Evolutionary conservation across 1,140 invertebrate genomes (phyloP), one percentile per base, ranked within the genome.

Genomic region (Bicyclus anynana): DNA sequence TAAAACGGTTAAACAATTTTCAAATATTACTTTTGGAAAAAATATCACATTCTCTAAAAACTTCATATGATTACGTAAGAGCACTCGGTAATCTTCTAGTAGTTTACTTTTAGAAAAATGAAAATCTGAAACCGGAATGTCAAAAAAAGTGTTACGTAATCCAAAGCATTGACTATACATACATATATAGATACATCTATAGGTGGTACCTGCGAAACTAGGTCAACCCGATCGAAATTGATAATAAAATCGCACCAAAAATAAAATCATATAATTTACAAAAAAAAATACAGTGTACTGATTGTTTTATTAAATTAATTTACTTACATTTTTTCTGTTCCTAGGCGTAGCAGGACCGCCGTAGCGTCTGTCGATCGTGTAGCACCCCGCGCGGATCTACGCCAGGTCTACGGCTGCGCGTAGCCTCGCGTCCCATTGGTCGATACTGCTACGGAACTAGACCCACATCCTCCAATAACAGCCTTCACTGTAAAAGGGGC

Each of bases 321-420:
- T 76, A 84, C 84, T 87, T 71, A 87, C 84, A 87, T 87, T 80
- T 84, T 77, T 87, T 73, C 71, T 72, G 79, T 75, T 79, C 70
- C 79, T 74, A 72, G 77, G 76, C 80, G 80, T 76, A 83, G 84
- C 84, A 84, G 79, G 72, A 77, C 66, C 79, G 73, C 64, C 70
- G 77, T 77, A 78, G 74, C 79, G 71, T 87, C 82, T 87, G 84
- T 80, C 79, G 80, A 80, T 81, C 67, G 67, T 69, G 79, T 78
- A 82, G 81, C 80, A 53, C 78, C 84, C 82, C 84, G 80, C 84
- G 67, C 75, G 64, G 69, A 65, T 69, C 65, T 69, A 66, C 62
- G 60, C 46, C 57, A 60, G 59, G 52, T 72, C 72, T 75, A 87
- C 84, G 84, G 70, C 84, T 87, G 84, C 84, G 84, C 84, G 76